phyloP scores from a whole-genome alignment of 23 tunicate genomes.

The Oikopleura dioica region DNA sequence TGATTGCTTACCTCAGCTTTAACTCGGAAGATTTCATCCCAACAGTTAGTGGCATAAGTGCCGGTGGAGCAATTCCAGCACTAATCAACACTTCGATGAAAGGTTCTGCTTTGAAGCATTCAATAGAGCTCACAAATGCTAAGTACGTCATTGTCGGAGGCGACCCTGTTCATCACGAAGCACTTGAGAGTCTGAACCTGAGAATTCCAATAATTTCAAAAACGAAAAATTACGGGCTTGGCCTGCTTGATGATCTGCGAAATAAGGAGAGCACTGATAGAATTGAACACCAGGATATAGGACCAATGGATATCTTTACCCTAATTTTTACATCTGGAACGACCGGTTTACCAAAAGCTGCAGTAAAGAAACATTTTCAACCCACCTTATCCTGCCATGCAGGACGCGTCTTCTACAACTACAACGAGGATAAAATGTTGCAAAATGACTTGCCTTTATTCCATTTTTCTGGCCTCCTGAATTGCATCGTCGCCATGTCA shows the following conservation, averaged over 20 bases:
- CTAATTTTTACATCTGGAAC: conserved; percentile 4
- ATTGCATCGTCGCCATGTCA: not conserved
- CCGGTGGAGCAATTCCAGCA: conserved; percentile 1
- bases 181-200: not conserved
- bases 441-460: not conserved
- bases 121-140: not conserved
- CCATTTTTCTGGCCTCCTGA: not conserved
- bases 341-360: conserved; percentile 11
- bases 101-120: conserved; percentile 5
- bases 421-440: not conserved
- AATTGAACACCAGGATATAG: not conserved
- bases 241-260: not conserved
- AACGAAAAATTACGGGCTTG: not conserved
- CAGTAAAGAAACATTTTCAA: not conserved
- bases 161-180: not conserved
- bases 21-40: not conserved
- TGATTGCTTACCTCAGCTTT: not conserved
- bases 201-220: not conserved
- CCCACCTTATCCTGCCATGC: no score
- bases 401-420: no score
- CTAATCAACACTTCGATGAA: not conserved
- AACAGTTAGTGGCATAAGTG: not conserved
- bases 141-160: not conserved
- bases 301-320: not conserved
- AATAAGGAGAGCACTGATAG: not conserved